Evolutionary conservation across 92 coral and sea anemone genomes (phyloP), one percentile per base, ranked within the genome.

Genomic region (Meandrina meandrites): DNA sequence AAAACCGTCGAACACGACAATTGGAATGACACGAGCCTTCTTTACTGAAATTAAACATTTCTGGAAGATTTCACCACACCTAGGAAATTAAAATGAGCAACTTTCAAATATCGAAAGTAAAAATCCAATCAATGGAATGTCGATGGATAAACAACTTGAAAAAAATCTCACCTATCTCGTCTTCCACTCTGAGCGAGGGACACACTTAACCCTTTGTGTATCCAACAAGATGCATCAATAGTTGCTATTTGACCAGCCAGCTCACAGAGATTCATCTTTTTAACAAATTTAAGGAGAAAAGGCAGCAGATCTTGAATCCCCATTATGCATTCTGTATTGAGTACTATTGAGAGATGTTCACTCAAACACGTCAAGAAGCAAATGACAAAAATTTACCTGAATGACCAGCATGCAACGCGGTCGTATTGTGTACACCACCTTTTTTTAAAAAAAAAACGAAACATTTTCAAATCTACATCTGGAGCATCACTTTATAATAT

Each of bases 161-260:
- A 66, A 48, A 4, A 54, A 35, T 10, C 81, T 91, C 88, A 91
- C 91, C 89, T 89, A 35, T 76, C 88, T 54, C 88, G 82, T 1
- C 30, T 71, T 35, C 88, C 88, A 45, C 69, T 67, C 79, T 76
- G 75, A 2, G 62, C 22, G 4, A 81, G 9, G 0, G 85, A 81
- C 60, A 81, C 76, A 81, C 47, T 28, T 54, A 79, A 79, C 28
- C 62, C 89, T 66, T 89, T 92, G 73, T 91, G 94, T 0, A 85
- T 11, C 94, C 94, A 92, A 32, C 92, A 89, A 48, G 92, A 84
- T 0, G 90, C 94, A 69, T 92, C 94, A 0, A 89, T 83, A 37
- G 90, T 90, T 18, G 86, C 90, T 13, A 72, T 80, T 84, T 88
- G 57, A 8, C 86, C 71, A 15, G 81, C 42, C 48, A 88, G 80